Base-by-base conservation (phyloP, 2,888 invertebrate genomes). In the Allacma fusca region DNA sequence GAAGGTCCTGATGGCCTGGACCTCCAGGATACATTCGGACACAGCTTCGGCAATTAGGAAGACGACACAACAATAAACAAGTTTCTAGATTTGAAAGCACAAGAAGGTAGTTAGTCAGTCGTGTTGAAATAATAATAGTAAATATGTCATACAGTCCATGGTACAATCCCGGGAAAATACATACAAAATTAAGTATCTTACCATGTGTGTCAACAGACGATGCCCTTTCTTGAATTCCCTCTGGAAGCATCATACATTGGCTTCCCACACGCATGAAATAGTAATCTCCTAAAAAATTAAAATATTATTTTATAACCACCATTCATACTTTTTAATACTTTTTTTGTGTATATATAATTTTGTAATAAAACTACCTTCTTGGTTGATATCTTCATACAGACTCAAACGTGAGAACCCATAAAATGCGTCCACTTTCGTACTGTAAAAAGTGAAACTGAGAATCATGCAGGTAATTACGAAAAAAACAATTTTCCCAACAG, bases 1-100 rank as follows among this genome's bases (percentile, higher is more conserved):
- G 67, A 24, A 83, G 70, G 24, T 79, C 64, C 50, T 72, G 79
- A 73, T 83, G 83, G 40, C 83, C 83, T 12, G 79, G 79, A 7
- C 78, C 76, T 19, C 83, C 83, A 40, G 80, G 80, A 44, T 68
- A 26, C 78, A 83, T 79, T 75, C 72, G 77, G n/a, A 28, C 26
- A 50, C 70, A 70, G 13, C 24, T 44, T 1, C 57, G 44, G 26
- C 70, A 70, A 50, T 70, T 34, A 26, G 70, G 50, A 2, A 70
- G 40, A 0, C n/a, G 12, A 28, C 70, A 70, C 23, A 70, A 13
- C 1, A 26, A 1, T 2, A 44, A 44, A 24, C 70, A 70, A 19
- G 70, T 50, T 40, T 40, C 40, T 40, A 40, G 7, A n/a, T n/a
- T n/a, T n/a, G n/a, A n/a, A n/a, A n/a, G n/a, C n/a, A n/a, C n/a